Percentiles rank a stretch among this genome's conserved stretches.
Conservation (phyloP, 2,888 invertebrate genomes). For the Cephus nigrinus region DNA sequence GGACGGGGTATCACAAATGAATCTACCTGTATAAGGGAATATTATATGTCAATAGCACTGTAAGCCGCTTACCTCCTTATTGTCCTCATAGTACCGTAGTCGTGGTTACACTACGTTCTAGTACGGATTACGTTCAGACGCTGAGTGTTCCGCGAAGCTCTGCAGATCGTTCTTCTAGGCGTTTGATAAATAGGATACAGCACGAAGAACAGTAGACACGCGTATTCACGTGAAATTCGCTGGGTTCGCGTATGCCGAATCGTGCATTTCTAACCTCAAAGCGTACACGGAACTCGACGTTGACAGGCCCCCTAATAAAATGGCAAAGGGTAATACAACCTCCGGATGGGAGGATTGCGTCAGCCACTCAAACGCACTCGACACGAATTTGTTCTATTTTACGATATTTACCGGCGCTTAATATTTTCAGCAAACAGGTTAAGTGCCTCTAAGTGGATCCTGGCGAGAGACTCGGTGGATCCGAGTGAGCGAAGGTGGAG, state of each 20-base stretch:
- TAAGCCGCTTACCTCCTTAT: constrained; percentile 50
- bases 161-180: background rate
- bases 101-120: background rate
- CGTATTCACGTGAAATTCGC: too few relatives aligned
- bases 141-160: constrained; percentile 10
- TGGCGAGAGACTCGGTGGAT: constrained; percentile 19
- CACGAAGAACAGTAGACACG: too few relatives aligned
- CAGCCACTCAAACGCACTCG: constrained; percentile 48
- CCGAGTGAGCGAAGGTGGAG: constrained; percentile 30
- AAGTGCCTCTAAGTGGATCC: constrained; percentile 51
- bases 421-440: constrained; percentile 57
- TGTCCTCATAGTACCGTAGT: constrained; percentile 13
- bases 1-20: background rate
- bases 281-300: background rate
- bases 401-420: constrained; percentile 52
- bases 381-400: constrained; percentile 53
- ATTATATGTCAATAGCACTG: constrained; percentile 49
- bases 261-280: background rate
- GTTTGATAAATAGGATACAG: background rate
- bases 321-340: background rate
- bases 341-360: constrained; percentile 17
- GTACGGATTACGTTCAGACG: constrained; percentile 30
- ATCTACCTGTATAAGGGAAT: background rate
- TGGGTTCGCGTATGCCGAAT: too few relatives aligned
- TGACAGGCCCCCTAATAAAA: background rate